Percentiles rank a stretch among this genome's conserved stretches.
Evolutionary conservation across 2,797 vertebrate genomes (phyloP).

Genomic region (Chaenodraco wilsoni): DNA sequence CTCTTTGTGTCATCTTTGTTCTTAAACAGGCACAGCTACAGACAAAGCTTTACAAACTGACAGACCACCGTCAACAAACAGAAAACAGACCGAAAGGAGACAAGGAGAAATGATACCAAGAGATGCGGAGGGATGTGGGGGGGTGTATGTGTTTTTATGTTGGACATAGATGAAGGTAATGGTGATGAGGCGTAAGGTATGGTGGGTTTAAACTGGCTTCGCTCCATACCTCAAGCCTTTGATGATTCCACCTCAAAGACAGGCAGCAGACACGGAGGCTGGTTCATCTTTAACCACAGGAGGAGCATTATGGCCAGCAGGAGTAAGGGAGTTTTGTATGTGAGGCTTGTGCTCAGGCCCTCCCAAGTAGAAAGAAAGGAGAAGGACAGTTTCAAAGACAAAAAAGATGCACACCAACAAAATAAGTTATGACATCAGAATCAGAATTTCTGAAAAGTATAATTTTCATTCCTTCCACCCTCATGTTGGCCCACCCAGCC

Average conservation of each 20-base stretch:
- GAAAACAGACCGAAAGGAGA: slow-evolving; percentile 56
- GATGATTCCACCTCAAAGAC: slow-evolving; percentile 73
- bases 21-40: slow-evolving; percentile 57
- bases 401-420: slow-evolving; percentile 27
- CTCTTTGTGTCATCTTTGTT: slow-evolving; percentile 66
- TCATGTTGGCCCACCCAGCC: slow-evolving; percentile 39
- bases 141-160: slow-evolving; percentile 43
- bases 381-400: slow-evolving; percentile 30
- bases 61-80: slow-evolving; percentile 69
- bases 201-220: slow-evolving; percentile 71
- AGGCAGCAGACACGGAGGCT: slow-evolving; percentile 66
- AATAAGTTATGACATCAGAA: slow-evolving; percentile 34
- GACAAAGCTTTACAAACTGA: slow-evolving; percentile 64
- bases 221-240: slow-evolving; percentile 77
- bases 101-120: slow-evolving; percentile 46
- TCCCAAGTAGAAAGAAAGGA: slow-evolving; percentile 60
- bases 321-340: slow-evolving; percentile 50
- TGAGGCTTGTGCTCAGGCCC: slow-evolving; percentile 57
- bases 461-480: slow-evolving; percentile 42
- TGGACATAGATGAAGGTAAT: slow-evolving; percentile 76
- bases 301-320: slow-evolving; percentile 54
- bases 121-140: slow-evolving; percentile 42
- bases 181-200: slow-evolving; percentile 55
- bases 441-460: slow-evolving; percentile 36
- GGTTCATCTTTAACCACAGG: slow-evolving; percentile 68